Conservation (phyloP, 2,797 vertebrate species). For the Micrastur ruficollis region DNA sequence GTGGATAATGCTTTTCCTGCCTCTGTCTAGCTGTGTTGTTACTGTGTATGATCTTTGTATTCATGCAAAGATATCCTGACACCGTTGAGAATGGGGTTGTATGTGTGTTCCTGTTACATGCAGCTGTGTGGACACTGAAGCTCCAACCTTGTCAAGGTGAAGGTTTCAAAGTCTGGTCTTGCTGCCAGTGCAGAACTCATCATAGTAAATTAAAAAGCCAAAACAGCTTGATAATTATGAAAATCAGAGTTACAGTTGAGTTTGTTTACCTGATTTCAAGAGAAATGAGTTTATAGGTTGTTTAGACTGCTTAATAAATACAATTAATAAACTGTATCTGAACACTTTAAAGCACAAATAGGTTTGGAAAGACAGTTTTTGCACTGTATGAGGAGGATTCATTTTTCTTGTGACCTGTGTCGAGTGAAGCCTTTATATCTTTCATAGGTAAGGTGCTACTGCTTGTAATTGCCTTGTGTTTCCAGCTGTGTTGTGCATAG, state of each 20-base stretch:
- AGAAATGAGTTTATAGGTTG: background rate
- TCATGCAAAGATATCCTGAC: fast-evolving
- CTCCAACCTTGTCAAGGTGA: background rate
- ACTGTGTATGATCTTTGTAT: fast-evolving
- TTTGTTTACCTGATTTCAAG: background rate
- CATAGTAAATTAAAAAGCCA: background rate
- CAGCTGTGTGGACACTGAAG: background rate
- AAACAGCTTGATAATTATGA: background rate
- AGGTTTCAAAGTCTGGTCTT: background rate
- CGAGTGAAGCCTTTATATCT: background rate
- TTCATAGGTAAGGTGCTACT: background rate
- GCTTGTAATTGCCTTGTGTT: background rate
- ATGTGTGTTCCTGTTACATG: fast-evolving
- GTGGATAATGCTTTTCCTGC: background rate
- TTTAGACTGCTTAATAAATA: background rate
- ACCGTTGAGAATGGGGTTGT: background rate
- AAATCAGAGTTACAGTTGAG: background rate
- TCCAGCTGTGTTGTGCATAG: background rate
- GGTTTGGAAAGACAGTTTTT: background rate
- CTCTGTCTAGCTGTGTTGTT: background rate
- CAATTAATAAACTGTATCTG: background rate
- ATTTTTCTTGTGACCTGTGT: background rate
- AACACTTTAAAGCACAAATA: background rate
- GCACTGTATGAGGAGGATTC: background rate
- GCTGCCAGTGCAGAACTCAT: fast-evolving